These are phyloP conservation scores for Dendrocopos noguchii DNA, from an alignment of 2,113 vertebrate genomes.

Conservation along the genomic window DNA sequence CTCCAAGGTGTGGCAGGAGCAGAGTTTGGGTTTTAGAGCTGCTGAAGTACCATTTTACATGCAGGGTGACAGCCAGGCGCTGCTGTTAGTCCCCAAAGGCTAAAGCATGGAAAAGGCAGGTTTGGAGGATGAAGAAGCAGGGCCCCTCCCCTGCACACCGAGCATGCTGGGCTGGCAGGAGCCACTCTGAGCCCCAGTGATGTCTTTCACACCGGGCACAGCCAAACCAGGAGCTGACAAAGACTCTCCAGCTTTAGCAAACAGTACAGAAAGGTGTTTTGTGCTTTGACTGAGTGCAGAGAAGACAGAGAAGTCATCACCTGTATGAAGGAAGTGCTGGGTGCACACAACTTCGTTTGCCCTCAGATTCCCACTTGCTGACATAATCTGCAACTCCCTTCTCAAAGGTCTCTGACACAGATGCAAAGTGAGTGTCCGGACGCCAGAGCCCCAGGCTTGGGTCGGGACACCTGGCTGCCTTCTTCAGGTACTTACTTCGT, in stretches of 20 bases:
- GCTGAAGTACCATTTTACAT: background rate
- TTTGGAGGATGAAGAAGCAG: background rate
- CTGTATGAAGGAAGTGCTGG: slow-evolving; percentile 75
- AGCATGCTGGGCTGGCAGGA: background rate
- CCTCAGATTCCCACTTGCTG: slow-evolving; percentile 57
- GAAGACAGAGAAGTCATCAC: slow-evolving; percentile 52
- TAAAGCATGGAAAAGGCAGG: background rate
- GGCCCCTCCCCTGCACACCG: background rate
- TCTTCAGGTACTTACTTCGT: slow-evolving; percentile 83
- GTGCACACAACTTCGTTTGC: background rate
- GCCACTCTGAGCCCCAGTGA: background rate
- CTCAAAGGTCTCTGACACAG: slow-evolving; percentile 92
- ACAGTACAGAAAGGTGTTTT: background rate
- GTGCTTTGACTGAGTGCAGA: background rate
- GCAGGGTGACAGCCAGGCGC: background rate
- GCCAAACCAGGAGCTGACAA: background rate
- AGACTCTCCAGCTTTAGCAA: background rate
- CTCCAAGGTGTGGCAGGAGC: background rate
- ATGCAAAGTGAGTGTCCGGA: slow-evolving; percentile 90
- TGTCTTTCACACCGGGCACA: background rate
- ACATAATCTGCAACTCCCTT: slow-evolving; percentile 81
- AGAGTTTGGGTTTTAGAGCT: background rate
- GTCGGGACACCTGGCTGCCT: slow-evolving; percentile 83
- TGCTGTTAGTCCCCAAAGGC: background rate
- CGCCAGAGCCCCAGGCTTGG: slow-evolving; percentile 84